phyloP scores from a whole-genome alignment of 2,113 vertebrate genomes.

The Copsychus sechellarum region DNA sequence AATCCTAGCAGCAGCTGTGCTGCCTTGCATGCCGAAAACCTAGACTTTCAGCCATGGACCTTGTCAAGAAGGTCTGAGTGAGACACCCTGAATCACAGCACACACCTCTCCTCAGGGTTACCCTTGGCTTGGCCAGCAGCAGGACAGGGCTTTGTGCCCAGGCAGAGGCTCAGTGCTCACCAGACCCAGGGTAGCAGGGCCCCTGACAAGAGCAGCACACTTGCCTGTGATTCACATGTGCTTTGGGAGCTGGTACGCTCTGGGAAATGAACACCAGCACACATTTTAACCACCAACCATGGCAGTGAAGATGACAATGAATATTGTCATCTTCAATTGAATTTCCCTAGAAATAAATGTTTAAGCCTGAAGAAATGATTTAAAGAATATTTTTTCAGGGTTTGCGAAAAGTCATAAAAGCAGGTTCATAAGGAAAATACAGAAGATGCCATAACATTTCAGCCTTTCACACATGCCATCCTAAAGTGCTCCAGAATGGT shows the following conservation, averaged over 20 bases:
- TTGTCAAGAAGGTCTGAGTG: background rate
- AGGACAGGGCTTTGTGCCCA: background rate
- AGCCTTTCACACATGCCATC: background rate
- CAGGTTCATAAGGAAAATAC: background rate
- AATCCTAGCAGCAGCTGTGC: background rate
- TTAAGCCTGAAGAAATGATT: background rate
- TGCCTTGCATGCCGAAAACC: background rate
- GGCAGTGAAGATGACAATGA: background rate
- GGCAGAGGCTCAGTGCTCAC: accelerated
- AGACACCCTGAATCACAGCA: background rate
- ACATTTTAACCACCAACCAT: background rate
- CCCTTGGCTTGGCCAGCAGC: accelerated
- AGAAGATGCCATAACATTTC: background rate
- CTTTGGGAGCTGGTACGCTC: background rate
- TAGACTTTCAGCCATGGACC: background rate
- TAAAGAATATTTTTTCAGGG: background rate
- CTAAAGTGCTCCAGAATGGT: background rate
- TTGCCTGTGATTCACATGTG: accelerated
- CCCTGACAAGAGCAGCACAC: background rate
- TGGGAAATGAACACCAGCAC: background rate
- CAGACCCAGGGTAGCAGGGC: background rate
- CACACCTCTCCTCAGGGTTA: background rate
- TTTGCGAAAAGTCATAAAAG: background rate
- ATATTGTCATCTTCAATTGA: background rate
- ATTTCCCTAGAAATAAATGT: background rate